Base-by-base conservation (phyloP, 2,797 vertebrate species). In the Rhabdophis nuchalis region DNA sequence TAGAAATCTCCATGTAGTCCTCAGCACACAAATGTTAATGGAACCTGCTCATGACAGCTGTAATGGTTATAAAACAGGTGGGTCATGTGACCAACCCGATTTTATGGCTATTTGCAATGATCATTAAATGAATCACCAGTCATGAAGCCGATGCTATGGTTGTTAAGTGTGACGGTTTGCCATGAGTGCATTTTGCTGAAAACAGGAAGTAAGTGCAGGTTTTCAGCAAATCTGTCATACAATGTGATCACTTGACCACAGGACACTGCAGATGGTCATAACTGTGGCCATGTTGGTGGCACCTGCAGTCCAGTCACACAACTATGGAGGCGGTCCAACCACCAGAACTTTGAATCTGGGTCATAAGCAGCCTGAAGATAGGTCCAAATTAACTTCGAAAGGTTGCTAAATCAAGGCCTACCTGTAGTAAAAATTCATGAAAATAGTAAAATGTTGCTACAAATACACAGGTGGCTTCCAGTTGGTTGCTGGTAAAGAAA, bases 261-360 rank as follows among this genome's bases (percentile, higher is more conserved):
- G 64, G 64, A 64, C 12, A 5, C 12, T 1, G 12, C 4, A 61
- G 29, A 64, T n/a, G 29, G 12, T 4, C 61, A 68, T 32, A 32
- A 68, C 14, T 14, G 29, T 1, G 13, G 29, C 29, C 0, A 0
- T 64, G 29, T 14, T 14, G 29, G 11, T 1, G 5, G 60, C 0
- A 0, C 27, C 60, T 64, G 60, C 29, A 64, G 27, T 64, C n/a
- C 12, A 64, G 60, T n/a, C 61, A 64, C 61, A 64, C 29, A 29
- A n/a, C 61, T n/a, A 14, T n/a, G 29, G 61, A 64, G 29, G 29
- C 9, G 12, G 12, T 29, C 25, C 10, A 61, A 61, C 25, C 9
- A 29, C 29, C 58, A 29, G 25, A 61, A 61, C 58, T 61, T 29
- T 27, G 20, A 61, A 61, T 29, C 25, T 61, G 25, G 27, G 27